Conservation (phyloP, 2,113 vertebrate genomes). For the Boleophthalmus pectinirostris region DNA sequence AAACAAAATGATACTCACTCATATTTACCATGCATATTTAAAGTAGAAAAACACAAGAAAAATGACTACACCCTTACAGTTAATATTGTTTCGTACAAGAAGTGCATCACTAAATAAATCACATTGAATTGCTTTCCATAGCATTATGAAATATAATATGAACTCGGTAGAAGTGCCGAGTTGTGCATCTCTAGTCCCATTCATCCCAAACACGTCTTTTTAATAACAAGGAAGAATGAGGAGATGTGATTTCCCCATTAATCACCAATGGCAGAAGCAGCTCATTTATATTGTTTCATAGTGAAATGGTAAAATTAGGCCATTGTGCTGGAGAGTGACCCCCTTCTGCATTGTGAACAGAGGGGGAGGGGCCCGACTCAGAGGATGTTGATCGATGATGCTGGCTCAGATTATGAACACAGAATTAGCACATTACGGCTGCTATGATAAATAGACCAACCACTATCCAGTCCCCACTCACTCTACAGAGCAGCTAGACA, state of each 20-base stretch:
- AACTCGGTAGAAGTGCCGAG: conserved; percentile 28
- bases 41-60: background rate
- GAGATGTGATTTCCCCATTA: conserved; percentile 79
- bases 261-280: conserved; percentile 89
- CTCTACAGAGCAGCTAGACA: conserved; percentile 51
- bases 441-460: conserved; percentile 82
- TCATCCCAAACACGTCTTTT: conserved; percentile 54
- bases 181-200: conserved; percentile 39
- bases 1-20: background rate
- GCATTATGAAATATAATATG: conserved; percentile 31
- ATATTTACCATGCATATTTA: background rate
- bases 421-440: conserved; percentile 83
- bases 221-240: conserved; percentile 57
- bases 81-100: conserved; percentile 8
- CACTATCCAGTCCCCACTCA: conserved; percentile 59
- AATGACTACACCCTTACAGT: conserved; percentile 13
- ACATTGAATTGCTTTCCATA: conserved; percentile 7
- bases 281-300: conserved; percentile 88
- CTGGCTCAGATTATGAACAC: conserved; percentile 84
- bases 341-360: conserved; percentile 82
- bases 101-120: conserved; percentile 20
- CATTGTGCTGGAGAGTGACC: conserved; percentile 88
- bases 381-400: conserved; percentile 91
- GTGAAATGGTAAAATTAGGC: conserved; percentile 90
- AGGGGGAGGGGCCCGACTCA: conserved; percentile 77